Percentiles rank a stretch among this genome's conserved stretches.
Conservation (phyloP, 2,888 invertebrate species). For the Diaphora mendica region DNA sequence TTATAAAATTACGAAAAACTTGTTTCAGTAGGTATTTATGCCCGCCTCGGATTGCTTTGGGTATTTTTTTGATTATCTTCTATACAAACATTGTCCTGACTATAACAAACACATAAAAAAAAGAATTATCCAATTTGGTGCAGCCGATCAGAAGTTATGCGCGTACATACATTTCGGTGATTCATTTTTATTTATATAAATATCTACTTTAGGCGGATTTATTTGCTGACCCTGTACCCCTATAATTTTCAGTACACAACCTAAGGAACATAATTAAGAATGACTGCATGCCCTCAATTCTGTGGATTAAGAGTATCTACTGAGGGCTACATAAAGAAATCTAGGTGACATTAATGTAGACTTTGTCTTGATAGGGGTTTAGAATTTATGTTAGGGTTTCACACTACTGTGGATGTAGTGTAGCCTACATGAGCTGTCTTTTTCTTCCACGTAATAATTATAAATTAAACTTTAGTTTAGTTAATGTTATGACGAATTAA, state of each 20-base stretch:
- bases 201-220: not conserved
- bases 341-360: constrained; percentile 1
- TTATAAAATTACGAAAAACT: too few species aligned
- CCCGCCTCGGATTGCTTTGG: too few species aligned
- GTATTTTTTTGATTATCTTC: too few species aligned
- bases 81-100: too few species aligned
- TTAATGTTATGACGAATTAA: not conserved
- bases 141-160: too few species aligned
- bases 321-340: constrained; percentile 12
- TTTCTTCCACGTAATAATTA: not conserved
- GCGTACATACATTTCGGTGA: too few species aligned
- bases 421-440: not conserved
- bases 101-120: too few species aligned
- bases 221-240: not conserved
- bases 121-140: too few species aligned
- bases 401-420: not conserved
- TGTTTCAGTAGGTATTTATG: too few species aligned
- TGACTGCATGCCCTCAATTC: not conserved
- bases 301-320: not conserved
- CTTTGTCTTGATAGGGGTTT: not conserved
- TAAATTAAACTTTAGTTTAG: not conserved
- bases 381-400: constrained; percentile 1
- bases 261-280: not conserved
- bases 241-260: not conserved
- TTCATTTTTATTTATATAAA: too few species aligned